Evolutionary conservation across 2,797 vertebrate species (phyloP).

Genomic region (Catharus ustulatus): DNA sequence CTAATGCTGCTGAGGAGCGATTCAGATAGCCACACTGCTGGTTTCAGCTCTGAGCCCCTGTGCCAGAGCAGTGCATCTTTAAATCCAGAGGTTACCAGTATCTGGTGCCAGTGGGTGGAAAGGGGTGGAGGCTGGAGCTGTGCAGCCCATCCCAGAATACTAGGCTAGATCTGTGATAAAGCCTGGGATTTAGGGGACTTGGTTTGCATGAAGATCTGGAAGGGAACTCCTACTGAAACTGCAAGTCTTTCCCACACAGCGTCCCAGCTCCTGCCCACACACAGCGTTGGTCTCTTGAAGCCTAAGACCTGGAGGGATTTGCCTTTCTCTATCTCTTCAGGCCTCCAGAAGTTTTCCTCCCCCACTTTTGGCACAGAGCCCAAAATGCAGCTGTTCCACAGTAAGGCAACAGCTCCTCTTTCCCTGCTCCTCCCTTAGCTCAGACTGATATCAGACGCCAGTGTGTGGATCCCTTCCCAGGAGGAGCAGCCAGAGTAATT

Average conservation of each 20-base stretch:
- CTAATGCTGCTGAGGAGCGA: rapidly evolving
- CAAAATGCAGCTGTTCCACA: slow-evolving; percentile 36
- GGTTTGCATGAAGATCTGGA: not conserved
- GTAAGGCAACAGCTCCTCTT: slow-evolving; percentile 1
- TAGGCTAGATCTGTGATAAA: slow-evolving; percentile 17
- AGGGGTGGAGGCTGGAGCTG: not conserved
- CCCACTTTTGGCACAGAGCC: slow-evolving; percentile 44
- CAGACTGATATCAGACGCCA: not conserved
- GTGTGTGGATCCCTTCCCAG: not conserved
- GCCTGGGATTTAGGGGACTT: not conserved
- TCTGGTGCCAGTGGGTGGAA: not conserved
- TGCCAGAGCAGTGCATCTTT: not conserved
- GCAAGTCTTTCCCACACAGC: slow-evolving; percentile 27
- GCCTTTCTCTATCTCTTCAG: slow-evolving; percentile 28
- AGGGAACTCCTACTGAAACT: slow-evolving; percentile 46
- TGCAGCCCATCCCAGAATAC: not conserved
- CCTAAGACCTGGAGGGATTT: slow-evolving; percentile 44
- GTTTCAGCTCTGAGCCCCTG: rapidly evolving
- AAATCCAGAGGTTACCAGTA: not conserved
- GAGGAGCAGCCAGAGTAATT: not conserved
- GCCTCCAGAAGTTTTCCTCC: slow-evolving; percentile 53
- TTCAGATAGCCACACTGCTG: not conserved
- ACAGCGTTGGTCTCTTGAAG: not conserved
- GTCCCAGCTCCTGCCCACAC: slow-evolving; percentile 35
- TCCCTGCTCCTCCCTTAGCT: not conserved